Evolutionary conservation across 2,888 invertebrate genomes (phyloP).

Genomic region (Leucoptera coffeella): DNA sequence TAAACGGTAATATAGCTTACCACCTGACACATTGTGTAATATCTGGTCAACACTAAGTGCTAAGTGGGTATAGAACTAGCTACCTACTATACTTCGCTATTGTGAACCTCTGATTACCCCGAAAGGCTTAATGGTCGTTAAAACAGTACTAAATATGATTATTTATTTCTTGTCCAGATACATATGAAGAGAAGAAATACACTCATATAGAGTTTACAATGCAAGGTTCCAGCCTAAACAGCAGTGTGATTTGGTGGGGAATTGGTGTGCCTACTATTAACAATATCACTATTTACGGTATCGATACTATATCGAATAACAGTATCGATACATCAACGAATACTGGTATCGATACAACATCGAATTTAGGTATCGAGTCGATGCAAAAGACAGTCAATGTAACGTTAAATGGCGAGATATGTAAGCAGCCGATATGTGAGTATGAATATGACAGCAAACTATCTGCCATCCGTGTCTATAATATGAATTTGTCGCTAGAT

Average conservation of each 20-base stretch:
- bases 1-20: no score
- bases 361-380: no score
- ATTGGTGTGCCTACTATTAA: conserved; percentile 32
- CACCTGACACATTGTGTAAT: no score
- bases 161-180: conserved; percentile 40
- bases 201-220: conserved; percentile 43
- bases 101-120: no score
- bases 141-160: no score
- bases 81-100: no score
- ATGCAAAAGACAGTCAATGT: conserved; percentile 19
- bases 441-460: conserved; percentile 16
- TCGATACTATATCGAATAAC: conserved; percentile 6
- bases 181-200: conserved; percentile 54
- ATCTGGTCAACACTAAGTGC: no score
- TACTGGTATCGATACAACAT: no score
- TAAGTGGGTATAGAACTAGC: no score
- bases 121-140: no score
- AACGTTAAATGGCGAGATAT: conserved; percentile 16
- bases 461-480: conserved; percentile 16
- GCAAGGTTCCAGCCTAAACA: conserved; percentile 17
- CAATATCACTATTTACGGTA: conserved; percentile 13
- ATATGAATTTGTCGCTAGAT: conserved; percentile 22
- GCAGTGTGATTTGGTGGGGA: conserved; percentile 36
- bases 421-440: conserved; percentile 15
- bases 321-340: conserved; percentile 1